Conservation (phyloP, 2,113 vertebrate species). For the Prunella fulvescens region DNA sequence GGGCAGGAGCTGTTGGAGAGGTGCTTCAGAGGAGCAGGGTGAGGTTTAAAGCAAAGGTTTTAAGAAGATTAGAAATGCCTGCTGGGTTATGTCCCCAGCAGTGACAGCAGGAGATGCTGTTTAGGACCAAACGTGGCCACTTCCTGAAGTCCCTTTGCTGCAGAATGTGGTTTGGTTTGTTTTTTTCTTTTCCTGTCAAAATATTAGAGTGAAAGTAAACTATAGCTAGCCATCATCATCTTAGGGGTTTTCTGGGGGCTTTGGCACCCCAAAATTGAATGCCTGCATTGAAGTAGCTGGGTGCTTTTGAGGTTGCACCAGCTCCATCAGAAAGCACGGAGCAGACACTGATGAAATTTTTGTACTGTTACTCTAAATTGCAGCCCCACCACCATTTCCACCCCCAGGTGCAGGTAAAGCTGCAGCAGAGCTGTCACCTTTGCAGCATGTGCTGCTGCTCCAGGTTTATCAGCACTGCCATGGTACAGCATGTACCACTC, state of each 20-base stretch:
- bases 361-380: neutral
- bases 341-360: neutral
- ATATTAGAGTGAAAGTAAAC: neutral
- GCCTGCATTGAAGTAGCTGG: neutral
- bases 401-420: neutral
- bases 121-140: neutral
- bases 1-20: neutral
- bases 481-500: accelerated
- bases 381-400: neutral
- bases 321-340: neutral
- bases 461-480: neutral
- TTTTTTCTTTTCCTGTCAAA: neutral
- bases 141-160: neutral
- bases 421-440: neutral
- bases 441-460: neutral
- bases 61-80: neutral
- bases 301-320: neutral
- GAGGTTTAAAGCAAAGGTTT: neutral
- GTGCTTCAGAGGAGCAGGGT: neutral
- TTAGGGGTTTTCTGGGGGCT: neutral
- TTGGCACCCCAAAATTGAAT: neutral
- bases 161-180: neutral
- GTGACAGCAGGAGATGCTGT: neutral
- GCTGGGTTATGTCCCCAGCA: neutral
- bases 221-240: neutral